Evolutionary conservation across 2,888 invertebrate species (phyloP).

Genomic region (Nysson spinosus): DNA sequence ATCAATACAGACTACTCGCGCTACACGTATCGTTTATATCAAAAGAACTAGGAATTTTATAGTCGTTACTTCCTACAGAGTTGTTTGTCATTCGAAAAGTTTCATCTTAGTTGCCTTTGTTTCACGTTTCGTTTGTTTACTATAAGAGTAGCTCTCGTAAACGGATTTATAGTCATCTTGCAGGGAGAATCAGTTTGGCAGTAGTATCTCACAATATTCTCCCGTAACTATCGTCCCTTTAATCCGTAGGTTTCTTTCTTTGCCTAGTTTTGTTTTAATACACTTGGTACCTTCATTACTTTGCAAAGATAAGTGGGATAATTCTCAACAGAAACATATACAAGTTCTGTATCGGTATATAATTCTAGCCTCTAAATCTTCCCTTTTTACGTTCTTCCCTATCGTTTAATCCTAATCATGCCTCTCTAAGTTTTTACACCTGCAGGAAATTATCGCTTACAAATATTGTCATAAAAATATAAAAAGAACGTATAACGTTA

Average conservation of each 20-base stretch:
- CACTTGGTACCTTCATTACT: too few species aligned
- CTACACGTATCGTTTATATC: slow-evolving; percentile 48
- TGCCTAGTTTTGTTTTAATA: neutral
- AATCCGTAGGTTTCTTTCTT: slow-evolving; percentile 7
- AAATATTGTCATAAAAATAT: too few species aligned
- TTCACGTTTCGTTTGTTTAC: neutral
- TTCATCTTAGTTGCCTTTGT: neutral
- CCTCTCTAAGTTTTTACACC: too few species aligned
- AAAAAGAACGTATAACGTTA: too few species aligned
- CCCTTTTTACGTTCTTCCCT: too few species aligned
- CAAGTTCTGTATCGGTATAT: too few species aligned
- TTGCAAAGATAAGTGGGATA: too few species aligned
- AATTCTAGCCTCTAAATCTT: too few species aligned
- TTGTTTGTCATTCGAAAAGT: slow-evolving; percentile 1
- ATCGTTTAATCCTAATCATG: too few species aligned
- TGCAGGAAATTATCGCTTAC: too few species aligned
- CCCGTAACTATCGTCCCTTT: slow-evolving; percentile 37
- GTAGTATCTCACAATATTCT: slow-evolving; percentile 44
- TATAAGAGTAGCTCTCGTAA: slow-evolving; percentile 12
- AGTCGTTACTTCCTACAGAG: slow-evolving; percentile 9
- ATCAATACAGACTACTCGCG: slow-evolving; percentile 67
- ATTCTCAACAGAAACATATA: too few species aligned
- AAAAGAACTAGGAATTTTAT: slow-evolving; percentile 51
- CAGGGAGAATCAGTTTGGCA: slow-evolving; percentile 40
- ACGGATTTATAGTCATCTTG: slow-evolving; percentile 18